Evolutionary conservation across 2,113 vertebrate species (phyloP).

Genomic region (Tyto alba): DNA sequence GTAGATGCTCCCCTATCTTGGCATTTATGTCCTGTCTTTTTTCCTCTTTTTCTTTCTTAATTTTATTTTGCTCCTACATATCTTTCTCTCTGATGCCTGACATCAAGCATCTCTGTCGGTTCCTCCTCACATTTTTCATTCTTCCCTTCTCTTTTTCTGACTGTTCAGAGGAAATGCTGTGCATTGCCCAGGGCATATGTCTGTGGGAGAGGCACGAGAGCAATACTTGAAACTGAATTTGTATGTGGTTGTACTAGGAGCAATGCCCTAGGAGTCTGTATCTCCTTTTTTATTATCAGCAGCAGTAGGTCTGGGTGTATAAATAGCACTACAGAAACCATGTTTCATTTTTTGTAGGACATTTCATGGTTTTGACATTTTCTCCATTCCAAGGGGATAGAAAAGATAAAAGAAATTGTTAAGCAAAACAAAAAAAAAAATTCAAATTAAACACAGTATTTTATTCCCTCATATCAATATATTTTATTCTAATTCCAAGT

Average conservation of each 20-base stretch:
- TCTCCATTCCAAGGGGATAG: background rate
- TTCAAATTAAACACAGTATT: background rate
- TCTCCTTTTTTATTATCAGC: background rate
- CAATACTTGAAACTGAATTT: constrained; percentile 15
- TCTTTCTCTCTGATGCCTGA: background rate
- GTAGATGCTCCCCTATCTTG: background rate
- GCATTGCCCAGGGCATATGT: background rate
- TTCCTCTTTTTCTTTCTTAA: background rate
- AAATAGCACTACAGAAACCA: background rate
- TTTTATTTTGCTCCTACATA: background rate
- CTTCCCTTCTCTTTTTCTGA: background rate
- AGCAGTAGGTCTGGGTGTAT: background rate
- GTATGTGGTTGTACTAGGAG: background rate
- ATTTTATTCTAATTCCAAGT: background rate
- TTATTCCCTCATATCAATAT: background rate
- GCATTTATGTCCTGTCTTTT: background rate
- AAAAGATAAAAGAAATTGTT: background rate
- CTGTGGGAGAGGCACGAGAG: background rate
- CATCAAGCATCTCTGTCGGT: background rate
- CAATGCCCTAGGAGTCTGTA: background rate
- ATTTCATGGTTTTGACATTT: background rate
- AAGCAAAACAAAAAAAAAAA: background rate
- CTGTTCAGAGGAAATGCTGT: background rate
- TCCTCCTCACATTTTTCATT: background rate
- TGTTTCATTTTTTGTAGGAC: background rate